Evolutionary conservation across 2,113 vertebrate genomes (phyloP).

Genomic region (Corythaeola cristata): DNA sequence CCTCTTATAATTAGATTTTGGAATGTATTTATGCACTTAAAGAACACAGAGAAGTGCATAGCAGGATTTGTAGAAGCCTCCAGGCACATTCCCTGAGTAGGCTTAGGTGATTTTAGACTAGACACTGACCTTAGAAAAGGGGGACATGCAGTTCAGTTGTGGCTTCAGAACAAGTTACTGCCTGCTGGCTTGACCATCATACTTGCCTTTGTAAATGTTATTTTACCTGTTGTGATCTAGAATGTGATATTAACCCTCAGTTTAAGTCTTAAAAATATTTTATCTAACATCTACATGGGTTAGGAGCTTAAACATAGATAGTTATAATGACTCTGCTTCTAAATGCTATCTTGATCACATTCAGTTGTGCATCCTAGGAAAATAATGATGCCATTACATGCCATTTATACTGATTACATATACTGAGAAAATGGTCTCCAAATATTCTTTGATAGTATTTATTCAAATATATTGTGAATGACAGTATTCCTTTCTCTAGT

Average conservation of each 20-base stretch:
- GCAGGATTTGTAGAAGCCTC: background rate
- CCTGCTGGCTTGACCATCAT: background rate
- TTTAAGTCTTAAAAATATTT: background rate
- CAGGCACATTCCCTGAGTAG: background rate
- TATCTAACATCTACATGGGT: background rate
- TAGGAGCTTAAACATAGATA: background rate
- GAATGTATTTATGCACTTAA: background rate
- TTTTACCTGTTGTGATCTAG: background rate
- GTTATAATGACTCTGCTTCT: background rate
- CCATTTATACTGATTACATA: background rate
- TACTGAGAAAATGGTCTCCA: background rate
- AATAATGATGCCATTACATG: background rate
- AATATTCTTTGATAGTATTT: background rate
- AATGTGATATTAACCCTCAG: background rate
- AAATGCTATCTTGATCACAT: background rate
- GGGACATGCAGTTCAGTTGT: background rate
- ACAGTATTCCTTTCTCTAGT: background rate
- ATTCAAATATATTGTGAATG: background rate
- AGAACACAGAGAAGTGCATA: background rate
- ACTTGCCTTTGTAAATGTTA: background rate
- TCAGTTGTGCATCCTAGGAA: background rate
- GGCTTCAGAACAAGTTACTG: background rate
- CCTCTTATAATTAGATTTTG: background rate
- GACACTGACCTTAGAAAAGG: background rate
- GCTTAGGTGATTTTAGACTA: background rate